Evolutionary conservation across 2,888 invertebrate species (phyloP).

Genomic region (Leucophenga montana): DNA sequence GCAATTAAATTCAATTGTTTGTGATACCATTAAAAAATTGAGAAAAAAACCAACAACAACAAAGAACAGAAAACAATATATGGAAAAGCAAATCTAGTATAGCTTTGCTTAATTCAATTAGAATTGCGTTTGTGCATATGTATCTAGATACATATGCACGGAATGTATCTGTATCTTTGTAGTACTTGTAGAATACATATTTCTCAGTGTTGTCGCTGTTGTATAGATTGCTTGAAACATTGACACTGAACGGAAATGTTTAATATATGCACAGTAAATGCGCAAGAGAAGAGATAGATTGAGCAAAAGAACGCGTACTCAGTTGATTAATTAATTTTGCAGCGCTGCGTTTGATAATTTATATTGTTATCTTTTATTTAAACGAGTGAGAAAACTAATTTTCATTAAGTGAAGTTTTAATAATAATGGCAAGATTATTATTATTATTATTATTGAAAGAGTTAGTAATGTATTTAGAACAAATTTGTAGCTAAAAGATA

Average conservation of each 20-base stretch:
- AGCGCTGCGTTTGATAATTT: not conserved
- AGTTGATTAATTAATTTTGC: slow-evolving; percentile 57
- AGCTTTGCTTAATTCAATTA: slow-evolving; percentile 65
- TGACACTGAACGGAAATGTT: slow-evolving; percentile 73
- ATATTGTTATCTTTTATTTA: not conserved
- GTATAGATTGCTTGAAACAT: slow-evolving; percentile 66
- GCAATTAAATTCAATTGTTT: slow-evolving; percentile 68
- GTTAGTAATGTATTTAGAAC: no score
- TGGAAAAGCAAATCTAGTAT: slow-evolving; percentile 50
- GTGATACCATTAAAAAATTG: slow-evolving; percentile 46
- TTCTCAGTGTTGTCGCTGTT: slow-evolving; percentile 5
- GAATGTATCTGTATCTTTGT: slow-evolving; percentile 40
- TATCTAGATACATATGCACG: not conserved
- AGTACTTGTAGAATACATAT: slow-evolving; percentile 12
- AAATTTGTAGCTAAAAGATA: no score
- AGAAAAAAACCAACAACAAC: not conserved
- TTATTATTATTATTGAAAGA: no score
- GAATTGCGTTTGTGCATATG: slow-evolving; percentile 50
- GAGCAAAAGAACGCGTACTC: slow-evolving; percentile 32
- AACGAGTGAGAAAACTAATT: not conserved
- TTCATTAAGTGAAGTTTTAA: not conserved
- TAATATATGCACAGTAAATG: slow-evolving; percentile 67
- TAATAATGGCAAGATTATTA: no score
- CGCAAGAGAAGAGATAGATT: slow-evolving; percentile 37
- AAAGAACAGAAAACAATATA: not conserved